Conservation (phyloP, 2,797 vertebrate species). For the Atherinosoma microstoma region DNA sequence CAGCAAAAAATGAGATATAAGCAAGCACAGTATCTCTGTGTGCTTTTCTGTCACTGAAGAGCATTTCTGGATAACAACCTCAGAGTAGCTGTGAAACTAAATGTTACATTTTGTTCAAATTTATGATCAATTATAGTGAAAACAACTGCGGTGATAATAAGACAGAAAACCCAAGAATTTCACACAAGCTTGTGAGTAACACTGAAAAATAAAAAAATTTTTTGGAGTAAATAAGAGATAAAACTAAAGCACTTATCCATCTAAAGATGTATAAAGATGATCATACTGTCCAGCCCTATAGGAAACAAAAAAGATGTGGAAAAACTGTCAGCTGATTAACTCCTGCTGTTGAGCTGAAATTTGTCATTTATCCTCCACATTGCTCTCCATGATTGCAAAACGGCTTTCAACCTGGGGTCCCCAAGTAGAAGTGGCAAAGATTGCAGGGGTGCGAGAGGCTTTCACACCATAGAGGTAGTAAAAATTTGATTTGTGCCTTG, state of each 20-base stretch:
- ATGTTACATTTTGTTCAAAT: not conserved
- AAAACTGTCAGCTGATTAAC: not conserved
- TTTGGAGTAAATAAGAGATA: not conserved
- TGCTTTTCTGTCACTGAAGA: too few species aligned
- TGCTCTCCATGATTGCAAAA: not conserved
- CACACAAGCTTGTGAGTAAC: not conserved
- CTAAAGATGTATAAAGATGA: not conserved
- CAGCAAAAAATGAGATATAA: too few species aligned
- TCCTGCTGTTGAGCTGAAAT: not conserved
- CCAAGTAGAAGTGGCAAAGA: too few species aligned
- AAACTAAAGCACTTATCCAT: not conserved
- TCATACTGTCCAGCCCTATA: not conserved
- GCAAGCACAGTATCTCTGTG: too few species aligned
- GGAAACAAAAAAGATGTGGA: not conserved
- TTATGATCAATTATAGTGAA: not conserved
- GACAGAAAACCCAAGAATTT: not conserved
- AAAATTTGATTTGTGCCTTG: not conserved
- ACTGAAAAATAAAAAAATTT: not conserved
- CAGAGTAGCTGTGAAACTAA: not conserved
- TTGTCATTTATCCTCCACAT: not conserved
- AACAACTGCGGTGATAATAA: not conserved
- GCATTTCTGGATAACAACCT: not conserved
- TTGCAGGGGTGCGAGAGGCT: not conserved
- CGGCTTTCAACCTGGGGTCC: not conserved
- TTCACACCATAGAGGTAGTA: not conserved